Evolutionary conservation across 2,888 invertebrate genomes (phyloP), one percentile per base, ranked within the genome.

Genomic region (Caradrina clavipalpis): DNA sequence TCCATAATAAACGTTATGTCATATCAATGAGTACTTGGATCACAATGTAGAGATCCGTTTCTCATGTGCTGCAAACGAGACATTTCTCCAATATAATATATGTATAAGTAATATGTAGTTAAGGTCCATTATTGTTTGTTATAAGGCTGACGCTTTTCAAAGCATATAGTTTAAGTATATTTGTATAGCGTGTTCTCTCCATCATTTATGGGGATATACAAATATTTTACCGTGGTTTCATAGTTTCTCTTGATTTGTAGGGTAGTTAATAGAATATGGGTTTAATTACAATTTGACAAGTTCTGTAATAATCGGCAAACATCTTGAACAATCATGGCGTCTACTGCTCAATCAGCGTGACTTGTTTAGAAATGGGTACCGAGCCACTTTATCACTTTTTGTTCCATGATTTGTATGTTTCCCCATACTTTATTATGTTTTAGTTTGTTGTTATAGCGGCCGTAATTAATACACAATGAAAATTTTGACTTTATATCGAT

Each of bases 141-240:
- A 89, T 92, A 93, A 93, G 93, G 92, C 93, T 93, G 93, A 92
- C 71, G 87, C 87, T 89, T 87, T 76, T 84, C 79, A 78, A 87
- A 89, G 88, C 86, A 84, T 72, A 60, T 89, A 89, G 86, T 69
- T 63, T 89, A 89, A 89, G 87, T 82, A 69, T 78, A 76, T 75
- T 75, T 57, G 61, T 78, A 78, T 71, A 72, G 61, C 26, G 67
- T 76, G 58, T 69, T 63, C 62, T 69, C 63, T 49, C 66, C 22
- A 49, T 50, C 17, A 42, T 4, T 10, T 11, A 58, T 79, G 72
- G 76, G 51, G 62, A 15, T 80, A 58, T 77, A 61, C 58, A 67
- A 71, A 60, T 82, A 76, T 71, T 71, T 64, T 73, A 62, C 15
- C 15, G 5, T 35, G 13, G 10, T 42, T 59, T 58, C 11, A 26